These are phyloP conservation scores for Cochlearius cochlearius DNA, from an alignment of 2,113 vertebrate genomes.

Conservation along the genomic window DNA sequence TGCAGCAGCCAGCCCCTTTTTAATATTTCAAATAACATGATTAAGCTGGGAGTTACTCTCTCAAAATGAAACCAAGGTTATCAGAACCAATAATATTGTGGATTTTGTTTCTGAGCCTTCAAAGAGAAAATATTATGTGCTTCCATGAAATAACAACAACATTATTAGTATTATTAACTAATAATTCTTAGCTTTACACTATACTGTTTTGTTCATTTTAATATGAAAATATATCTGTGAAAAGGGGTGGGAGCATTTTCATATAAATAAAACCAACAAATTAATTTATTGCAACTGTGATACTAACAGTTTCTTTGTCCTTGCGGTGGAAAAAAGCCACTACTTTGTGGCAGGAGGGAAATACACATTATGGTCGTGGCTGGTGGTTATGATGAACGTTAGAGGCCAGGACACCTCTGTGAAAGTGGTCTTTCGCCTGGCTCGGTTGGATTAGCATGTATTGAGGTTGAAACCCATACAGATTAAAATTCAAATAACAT, in stretches of 20 bases:
- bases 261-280: fast-evolving
- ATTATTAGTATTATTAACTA: not conserved
- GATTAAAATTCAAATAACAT: not conserved
- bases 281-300: not conserved
- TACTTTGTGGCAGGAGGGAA: not conserved
- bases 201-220: not conserved
- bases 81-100: not conserved
- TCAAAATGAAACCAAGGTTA: not conserved
- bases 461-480: not conserved
- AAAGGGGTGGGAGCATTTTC: not conserved
- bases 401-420: not conserved
- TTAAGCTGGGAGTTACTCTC: not conserved
- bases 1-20: not conserved
- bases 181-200: not conserved
- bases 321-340: not conserved
- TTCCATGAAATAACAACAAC: not conserved
- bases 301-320: not conserved
- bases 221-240: not conserved
- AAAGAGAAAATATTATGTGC: not conserved
- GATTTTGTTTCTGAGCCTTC: not conserved
- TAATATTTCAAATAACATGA: not conserved
- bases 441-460: not conserved
- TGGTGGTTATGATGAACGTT: fast-evolving
- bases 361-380: fast-evolving
- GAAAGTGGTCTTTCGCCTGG: not conserved